Evolutionary conservation across 1,140 invertebrate species (phyloP).

Genomic region (Parasteatoda tepidariorum): DNA sequence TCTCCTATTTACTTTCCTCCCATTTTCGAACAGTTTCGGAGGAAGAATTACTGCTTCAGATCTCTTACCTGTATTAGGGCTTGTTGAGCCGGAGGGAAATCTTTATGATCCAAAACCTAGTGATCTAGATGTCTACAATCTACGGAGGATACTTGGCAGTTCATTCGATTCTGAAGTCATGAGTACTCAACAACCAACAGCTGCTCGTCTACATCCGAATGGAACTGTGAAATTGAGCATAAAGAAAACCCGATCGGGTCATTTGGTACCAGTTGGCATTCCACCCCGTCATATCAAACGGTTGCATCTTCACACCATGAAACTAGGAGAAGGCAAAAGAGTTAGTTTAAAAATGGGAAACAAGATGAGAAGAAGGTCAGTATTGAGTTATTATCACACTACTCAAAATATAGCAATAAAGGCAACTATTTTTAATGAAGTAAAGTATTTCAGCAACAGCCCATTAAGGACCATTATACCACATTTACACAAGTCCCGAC

Average conservation of each 20-base stretch:
- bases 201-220: slow-evolving; percentile 64
- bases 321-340: slow-evolving; percentile 68
- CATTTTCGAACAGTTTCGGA: neutral
- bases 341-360: slow-evolving; percentile 67
- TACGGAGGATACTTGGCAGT: slow-evolving; percentile 69
- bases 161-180: slow-evolving; percentile 72
- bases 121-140: slow-evolving; percentile 69
- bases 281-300: slow-evolving; percentile 68
- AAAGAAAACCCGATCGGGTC: slow-evolving; percentile 67
- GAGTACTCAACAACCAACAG: slow-evolving; percentile 67
- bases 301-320: slow-evolving; percentile 60
- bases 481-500: too few relatives aligned
- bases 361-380: slow-evolving; percentile 66
- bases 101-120: slow-evolving; percentile 70
- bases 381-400: too few relatives aligned
- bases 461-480: too few relatives aligned
- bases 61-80: slow-evolving; percentile 68
- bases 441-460: too few relatives aligned
- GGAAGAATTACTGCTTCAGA: slow-evolving; percentile 40
- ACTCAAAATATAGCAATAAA: too few relatives aligned
- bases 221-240: slow-evolving; percentile 68
- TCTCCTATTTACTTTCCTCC: neutral
- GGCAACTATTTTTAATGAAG: neutral
- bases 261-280: slow-evolving; percentile 68
- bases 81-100: slow-evolving; percentile 70